phyloP scores from a whole-genome alignment of 2,113 vertebrate genomes.

The Paratilapia polleni region DNA sequence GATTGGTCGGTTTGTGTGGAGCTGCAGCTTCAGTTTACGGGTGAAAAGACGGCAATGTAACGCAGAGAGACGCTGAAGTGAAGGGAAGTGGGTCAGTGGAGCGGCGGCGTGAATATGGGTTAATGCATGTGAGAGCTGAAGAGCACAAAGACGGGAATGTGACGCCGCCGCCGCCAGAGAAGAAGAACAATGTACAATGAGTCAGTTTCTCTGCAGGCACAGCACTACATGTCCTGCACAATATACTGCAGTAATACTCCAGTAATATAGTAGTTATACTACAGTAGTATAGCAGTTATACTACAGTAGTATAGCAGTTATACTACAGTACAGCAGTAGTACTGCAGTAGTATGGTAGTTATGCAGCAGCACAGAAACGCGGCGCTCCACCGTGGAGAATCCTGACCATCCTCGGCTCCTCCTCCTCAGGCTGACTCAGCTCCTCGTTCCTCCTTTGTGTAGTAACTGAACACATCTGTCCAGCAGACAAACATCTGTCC shows the following conservation, averaged over 20 bases:
- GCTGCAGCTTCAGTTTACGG: background rate
- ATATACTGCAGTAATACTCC: background rate
- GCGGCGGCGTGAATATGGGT: background rate
- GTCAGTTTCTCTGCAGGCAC: no score
- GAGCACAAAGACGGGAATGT: background rate
- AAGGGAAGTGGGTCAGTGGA: conserved; percentile 41
- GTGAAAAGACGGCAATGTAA: background rate
- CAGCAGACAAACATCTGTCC: no score
- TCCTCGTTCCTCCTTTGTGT: no score
- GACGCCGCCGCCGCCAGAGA: background rate
- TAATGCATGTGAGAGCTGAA: background rate
- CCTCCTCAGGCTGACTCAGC: background rate
- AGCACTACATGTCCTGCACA: no score
- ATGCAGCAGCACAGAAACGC: no score
- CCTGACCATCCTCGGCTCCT: no score
- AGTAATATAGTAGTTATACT: no score
- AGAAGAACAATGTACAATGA: background rate
- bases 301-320: background rate
- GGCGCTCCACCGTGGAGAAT: no score
- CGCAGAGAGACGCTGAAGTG: background rate
- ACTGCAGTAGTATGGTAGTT: background rate
- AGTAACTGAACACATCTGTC: no score
- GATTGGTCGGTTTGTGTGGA: conserved; percentile 1
- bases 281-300: background rate
- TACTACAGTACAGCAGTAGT: no score